These are phyloP conservation scores for Drosophila ustulata DNA, from an alignment of 2,888 invertebrate genomes.

Conservation along the genomic window DNA sequence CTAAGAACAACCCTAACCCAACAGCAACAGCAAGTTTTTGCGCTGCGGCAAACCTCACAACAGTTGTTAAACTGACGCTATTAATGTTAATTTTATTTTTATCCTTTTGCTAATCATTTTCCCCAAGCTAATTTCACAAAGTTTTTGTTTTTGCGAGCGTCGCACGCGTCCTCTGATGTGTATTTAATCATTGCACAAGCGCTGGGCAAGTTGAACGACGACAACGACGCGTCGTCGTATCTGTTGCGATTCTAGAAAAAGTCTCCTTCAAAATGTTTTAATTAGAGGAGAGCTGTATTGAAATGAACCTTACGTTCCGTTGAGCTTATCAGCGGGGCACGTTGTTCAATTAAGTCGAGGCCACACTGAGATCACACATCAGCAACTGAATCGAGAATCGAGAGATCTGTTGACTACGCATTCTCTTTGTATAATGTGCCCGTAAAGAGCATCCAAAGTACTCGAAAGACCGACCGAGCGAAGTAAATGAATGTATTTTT, in stretches of 20 bases:
- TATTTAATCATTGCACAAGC: neutral
- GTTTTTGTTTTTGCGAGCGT: neutral
- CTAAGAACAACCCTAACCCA: neutral
- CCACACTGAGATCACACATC: constrained; percentile 22
- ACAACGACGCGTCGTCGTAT: neutral
- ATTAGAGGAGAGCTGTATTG: constrained; percentile 33
- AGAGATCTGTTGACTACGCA: neutral
- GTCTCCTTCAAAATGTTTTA: constrained; percentile 20
- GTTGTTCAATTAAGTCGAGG: constrained; percentile 51
- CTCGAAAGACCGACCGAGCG: neutral
- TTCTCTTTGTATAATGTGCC: neutral
- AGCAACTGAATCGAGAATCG: neutral
- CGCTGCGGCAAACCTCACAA: neutral
- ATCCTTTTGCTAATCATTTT: neutral
- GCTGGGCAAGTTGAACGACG: too few relatives aligned
- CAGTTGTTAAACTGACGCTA: neutral
- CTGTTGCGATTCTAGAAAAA: neutral
- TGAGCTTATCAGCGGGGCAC: constrained; percentile 43
- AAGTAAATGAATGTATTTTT: neutral
- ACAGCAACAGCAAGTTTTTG: neutral
- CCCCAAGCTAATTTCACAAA: neutral
- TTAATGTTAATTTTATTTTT: constrained; percentile 5
- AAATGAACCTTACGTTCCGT: constrained; percentile 11
- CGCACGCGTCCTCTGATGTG: neutral
- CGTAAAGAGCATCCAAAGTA: constrained; percentile 15